These are phyloP conservation scores for Chaetodon trifascialis DNA, from an alignment of 2,113 vertebrate species.

Conservation along the genomic window DNA sequence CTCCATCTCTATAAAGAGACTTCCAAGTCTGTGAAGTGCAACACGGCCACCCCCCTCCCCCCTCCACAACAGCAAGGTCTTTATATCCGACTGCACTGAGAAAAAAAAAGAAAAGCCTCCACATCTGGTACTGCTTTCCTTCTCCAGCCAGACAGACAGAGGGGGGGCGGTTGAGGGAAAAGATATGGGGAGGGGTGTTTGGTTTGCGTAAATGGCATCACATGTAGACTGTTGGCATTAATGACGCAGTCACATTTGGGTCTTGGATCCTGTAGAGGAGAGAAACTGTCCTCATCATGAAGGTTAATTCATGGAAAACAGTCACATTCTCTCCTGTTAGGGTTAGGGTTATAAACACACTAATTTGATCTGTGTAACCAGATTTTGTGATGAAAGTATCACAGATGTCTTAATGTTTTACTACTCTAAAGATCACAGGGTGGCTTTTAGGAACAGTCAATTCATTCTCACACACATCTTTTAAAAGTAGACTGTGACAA, in stretches of 20 bases:
- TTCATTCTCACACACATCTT: neutral
- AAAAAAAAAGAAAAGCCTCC: constrained; percentile 39
- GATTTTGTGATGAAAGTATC: neutral
- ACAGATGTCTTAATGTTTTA: neutral
- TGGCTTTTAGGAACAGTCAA: neutral
- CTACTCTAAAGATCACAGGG: neutral
- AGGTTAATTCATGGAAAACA: neutral
- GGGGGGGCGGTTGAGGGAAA: constrained; percentile 41
- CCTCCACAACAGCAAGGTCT: constrained; percentile 73
- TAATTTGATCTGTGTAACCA: constrained; percentile 12
- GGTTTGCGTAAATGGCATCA: constrained; percentile 52
- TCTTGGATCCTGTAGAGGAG: neutral
- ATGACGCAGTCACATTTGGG: constrained; percentile 24
- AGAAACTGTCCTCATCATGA: neutral
- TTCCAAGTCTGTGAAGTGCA: constrained; percentile 76
- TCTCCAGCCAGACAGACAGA: constrained; percentile 66
- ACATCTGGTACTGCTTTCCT: constrained; percentile 82
- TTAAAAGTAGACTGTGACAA: neutral
- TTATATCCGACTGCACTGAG: constrained; percentile 54
- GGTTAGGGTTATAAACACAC: neutral
- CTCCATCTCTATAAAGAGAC: constrained; percentile 71
- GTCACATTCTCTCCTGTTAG: neutral
- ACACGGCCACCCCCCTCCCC: constrained; percentile 52
- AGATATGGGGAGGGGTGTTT: constrained; percentile 40
- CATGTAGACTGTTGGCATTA: constrained; percentile 28